Evolutionary conservation across 2,797 vertebrate species (phyloP), one percentile per base, ranked within the genome.

Genomic region (Paratrypauchen microcephalus): DNA sequence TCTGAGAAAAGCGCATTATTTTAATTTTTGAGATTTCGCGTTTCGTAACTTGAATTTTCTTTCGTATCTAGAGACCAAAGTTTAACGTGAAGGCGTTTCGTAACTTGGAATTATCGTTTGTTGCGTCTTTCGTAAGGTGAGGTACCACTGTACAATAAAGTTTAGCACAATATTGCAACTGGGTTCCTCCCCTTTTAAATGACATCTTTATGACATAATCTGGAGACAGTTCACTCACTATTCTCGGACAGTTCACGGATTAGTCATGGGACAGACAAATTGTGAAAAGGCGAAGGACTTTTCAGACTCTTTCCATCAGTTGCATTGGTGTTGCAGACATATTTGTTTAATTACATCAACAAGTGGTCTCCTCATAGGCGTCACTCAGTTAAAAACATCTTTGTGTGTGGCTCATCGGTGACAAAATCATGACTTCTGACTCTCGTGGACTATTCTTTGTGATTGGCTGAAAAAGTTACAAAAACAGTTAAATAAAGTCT

Each of bases 261-360:
- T 41, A 41, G 30, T 61, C 36, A 61, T 23, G 59, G 36, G 59
- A 41, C 59, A 39, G 59, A 41, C 32, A 21, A 61, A 41, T 39
- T 13, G 18, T 39, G 32, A 39, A 28, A 57, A 28, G 13, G 28
- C 18, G 56, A 28, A 21, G 18, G 23, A 41, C 19, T 21, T n/a
- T 18, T 61, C 59, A 41, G 39, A 12, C 4, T 61, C 7, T 61
- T 41, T 23, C 59, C 59, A 61, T 61, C 18, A n/a, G 59, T 61
- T 41, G 32, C 59, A 39, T 23, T 41, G 32, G 32, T 12, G 59
- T 61, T 61, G 18, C 57, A n/a, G 57, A 15, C 59, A 21, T 61
- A 13, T 21, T 36, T 9, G 39, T 36, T 61, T 39, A 21, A 61
- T 61, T 41, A 41, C 59, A 39, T 41, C 36, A 61, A 41, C 32